These are phyloP conservation scores for Austrofundulus limnaeus DNA, from an alignment of 2,113 vertebrate genomes.

Conservation along the genomic window DNA sequence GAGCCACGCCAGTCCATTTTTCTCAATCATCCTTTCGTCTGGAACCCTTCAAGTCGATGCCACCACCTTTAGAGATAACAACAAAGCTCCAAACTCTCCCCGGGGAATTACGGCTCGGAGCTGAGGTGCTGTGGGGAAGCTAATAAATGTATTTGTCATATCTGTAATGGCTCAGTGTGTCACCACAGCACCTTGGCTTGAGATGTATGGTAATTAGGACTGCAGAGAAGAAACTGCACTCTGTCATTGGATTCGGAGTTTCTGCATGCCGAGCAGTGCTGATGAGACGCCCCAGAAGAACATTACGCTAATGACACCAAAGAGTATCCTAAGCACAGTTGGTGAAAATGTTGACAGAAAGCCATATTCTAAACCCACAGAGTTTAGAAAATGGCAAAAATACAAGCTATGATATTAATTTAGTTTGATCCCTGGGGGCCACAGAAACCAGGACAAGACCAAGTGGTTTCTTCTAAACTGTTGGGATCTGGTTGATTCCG, in stretches of 20 bases:
- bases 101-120: slow-evolving; percentile 26
- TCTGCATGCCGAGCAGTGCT: not conserved
- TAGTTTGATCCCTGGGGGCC: slow-evolving; percentile 14
- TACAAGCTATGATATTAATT: slow-evolving; percentile 41
- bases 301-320: slow-evolving; percentile 29
- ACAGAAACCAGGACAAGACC: slow-evolving; percentile 23
- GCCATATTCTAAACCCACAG: slow-evolving; percentile 17
- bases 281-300: slow-evolving; percentile 44
- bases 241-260: slow-evolving; percentile 25
- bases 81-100: slow-evolving; percentile 31
- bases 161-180: slow-evolving; percentile 61
- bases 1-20: slow-evolving; percentile 28
- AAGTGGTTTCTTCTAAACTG: not conserved
- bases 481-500: slow-evolving; percentile 19
- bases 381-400: slow-evolving; percentile 23
- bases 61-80: slow-evolving; percentile 23
- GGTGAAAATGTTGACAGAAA: slow-evolving; percentile 29
- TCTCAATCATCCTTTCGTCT: slow-evolving; percentile 32
- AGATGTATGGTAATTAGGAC: slow-evolving; percentile 49
- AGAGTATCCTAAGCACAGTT: slow-evolving; percentile 21
- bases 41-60: slow-evolving; percentile 15
- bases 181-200: slow-evolving; percentile 47
- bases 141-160: slow-evolving; percentile 66
- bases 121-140: slow-evolving; percentile 19
- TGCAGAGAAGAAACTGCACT: slow-evolving; percentile 27